Conservation (phyloP, 2,797 vertebrate species). For the Sebastes paucispinis region DNA sequence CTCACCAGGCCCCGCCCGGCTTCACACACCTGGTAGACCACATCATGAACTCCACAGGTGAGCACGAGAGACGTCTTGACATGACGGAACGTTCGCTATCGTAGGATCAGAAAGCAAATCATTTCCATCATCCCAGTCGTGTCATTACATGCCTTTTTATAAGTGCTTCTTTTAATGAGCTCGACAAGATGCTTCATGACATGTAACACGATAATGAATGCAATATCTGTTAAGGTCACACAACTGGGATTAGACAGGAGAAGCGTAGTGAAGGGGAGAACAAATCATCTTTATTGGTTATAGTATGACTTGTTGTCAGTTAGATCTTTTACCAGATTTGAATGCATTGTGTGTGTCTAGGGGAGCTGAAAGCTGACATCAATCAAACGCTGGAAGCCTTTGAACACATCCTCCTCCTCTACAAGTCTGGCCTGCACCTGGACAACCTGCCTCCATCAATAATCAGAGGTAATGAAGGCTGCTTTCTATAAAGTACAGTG, state of each 20-base stretch:
- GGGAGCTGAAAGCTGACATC: conserved; percentile 86
- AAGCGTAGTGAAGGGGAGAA: not conserved
- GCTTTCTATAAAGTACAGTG: conserved; percentile 47
- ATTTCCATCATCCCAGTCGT: conserved; percentile 41
- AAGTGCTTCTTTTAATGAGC: conserved; percentile 54
- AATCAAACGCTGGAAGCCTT: conserved; percentile 88
- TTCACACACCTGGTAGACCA: conserved; percentile 85
- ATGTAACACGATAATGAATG: conserved; percentile 36
- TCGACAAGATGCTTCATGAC: conserved; percentile 32
- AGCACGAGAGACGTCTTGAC: conserved; percentile 52
- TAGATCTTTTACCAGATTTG: conserved; percentile 25
- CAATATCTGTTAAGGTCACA: conserved; percentile 29
- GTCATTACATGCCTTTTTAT: conserved; percentile 55
- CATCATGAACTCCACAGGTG: conserved; percentile 92
- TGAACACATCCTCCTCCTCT: conserved; percentile 88
- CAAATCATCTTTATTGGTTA: not conserved
- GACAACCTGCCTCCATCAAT: conserved; percentile 79
- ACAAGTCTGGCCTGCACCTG: conserved; percentile 89
- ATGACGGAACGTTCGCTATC: conserved; percentile 39
- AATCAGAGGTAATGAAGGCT: conserved; percentile 82
- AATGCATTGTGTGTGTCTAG: conserved; percentile 73
- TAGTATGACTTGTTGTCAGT: conserved; percentile 1
- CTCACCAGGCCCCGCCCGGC: conserved; percentile 87
- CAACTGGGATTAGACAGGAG: not conserved
- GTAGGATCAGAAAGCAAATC: conserved; percentile 54